Base-by-base conservation (phyloP, 2,888 invertebrate species). In the Chaetoderma sp. region DNA sequence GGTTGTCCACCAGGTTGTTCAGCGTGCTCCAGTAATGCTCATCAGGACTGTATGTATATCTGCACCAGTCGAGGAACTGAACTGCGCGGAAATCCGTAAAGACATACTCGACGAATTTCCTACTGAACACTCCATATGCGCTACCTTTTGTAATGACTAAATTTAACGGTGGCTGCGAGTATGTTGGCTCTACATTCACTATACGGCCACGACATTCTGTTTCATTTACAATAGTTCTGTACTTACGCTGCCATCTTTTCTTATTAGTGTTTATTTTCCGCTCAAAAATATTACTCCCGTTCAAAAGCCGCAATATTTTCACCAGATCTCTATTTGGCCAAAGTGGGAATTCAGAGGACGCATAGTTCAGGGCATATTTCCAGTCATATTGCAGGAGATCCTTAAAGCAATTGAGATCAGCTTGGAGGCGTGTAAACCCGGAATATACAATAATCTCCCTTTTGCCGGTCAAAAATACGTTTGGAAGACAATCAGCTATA, bases 311-410 rank as follows among this genome's bases (percentile, higher is more conserved):
- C 5, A 83, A 58, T 36, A 81, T 78, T 58, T 76, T 61, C 27
- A 81, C 82, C 36, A 83, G 67, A 65, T 83, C 81, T 6, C 55
- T 28, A 68, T 83, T 83, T 0, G 79, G 76, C 68, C 77, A 78
- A 4, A 83, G 59, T 3, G 83, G 82, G 50, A 81, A 72, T 59
- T 77, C 79, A 28, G 77, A 75, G 13, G 77, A 75, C 2, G 81
- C 77, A 36, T 81, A 59, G 65, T 83, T 83, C 49, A 83, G 67
- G n/a, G 81, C 62, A 68, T 83, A 83, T 56, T 74, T 76, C 81
- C 82, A 82, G 2, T 59, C 25, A 4, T 49, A 44, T 2, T 65
- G 54, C 10, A 77, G 18, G 21, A 75, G 67, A 47, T 80, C 81
- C 6, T 62, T 21, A 71, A 78, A 73, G 52, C 82, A 82, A 63